Evolutionary conservation across 2,888 invertebrate species (phyloP).

Genomic region (Pseudococcus longispinus): DNA sequence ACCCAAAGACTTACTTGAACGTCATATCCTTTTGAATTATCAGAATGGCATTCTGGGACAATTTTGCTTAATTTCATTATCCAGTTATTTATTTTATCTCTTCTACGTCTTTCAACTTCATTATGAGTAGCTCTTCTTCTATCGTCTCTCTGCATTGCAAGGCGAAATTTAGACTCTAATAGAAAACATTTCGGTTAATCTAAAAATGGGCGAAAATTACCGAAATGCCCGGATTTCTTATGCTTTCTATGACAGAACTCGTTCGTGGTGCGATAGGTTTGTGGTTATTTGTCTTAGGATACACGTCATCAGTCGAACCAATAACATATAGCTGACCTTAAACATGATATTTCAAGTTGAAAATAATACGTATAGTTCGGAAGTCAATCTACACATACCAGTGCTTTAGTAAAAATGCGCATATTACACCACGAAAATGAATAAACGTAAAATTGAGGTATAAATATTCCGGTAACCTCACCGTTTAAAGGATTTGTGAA

Average conservation of each 20-base stretch:
- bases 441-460: not conserved
- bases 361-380: not conserved
- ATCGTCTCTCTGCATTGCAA: conserved; percentile 75
- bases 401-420: not conserved
- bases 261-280: conserved; percentile 70
- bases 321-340: conserved; percentile 73
- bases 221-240: conserved; percentile 51
- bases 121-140: conserved; percentile 91
- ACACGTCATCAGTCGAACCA: conserved; percentile 80
- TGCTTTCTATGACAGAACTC: conserved; percentile 61
- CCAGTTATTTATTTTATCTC: conserved; percentile 98
- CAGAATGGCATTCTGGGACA: conserved; percentile 71
- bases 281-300: conserved; percentile 69
- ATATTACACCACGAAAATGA: not conserved
- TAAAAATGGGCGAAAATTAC: conserved; percentile 43
- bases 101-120: conserved; percentile 89
- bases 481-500: conserved; percentile 59
- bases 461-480: not conserved
- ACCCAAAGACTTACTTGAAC: conserved; percentile 59
- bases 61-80: conserved; percentile 90
- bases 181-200: not conserved
- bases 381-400: not conserved
- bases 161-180: not conserved
- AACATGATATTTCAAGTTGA: not conserved
- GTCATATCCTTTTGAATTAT: conserved; percentile 64